A percentile compares a stretch with the other conserved stretches of the same genome.
Conservation (phyloP, 2,113 vertebrate species). For the Dipodomys stephensi region DNA sequence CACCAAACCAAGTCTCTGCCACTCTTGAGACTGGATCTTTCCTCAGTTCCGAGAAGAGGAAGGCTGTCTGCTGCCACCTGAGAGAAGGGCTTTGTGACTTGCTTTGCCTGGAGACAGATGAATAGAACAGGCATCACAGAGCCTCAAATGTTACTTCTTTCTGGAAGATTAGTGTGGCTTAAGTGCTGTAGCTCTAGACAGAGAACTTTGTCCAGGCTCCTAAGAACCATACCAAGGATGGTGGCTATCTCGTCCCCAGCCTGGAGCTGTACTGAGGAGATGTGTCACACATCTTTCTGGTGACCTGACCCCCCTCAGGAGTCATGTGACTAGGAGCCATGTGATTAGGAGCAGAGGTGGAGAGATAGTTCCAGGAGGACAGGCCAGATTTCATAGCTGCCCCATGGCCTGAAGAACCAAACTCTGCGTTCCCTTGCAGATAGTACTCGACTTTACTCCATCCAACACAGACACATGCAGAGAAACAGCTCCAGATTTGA, state of each 20-base stretch:
- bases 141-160: background rate
- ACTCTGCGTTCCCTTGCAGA: rapidly evolving
- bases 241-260: background rate
- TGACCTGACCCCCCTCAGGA: background rate
- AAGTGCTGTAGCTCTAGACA: background rate
- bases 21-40: too few species aligned
- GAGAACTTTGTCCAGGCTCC: background rate
- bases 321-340: background rate
- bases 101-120: background rate
- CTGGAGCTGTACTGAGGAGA: rapidly evolving
- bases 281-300: background rate
- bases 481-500: background rate
- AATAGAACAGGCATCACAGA: background rate
- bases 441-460: rapidly evolving
- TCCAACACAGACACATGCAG: background rate
- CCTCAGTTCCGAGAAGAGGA: background rate
- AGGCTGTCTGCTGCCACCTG: rapidly evolving
- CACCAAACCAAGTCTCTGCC: background rate
- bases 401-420: background rate
- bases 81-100: background rate
- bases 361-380: too few species aligned
- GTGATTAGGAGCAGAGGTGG: background rate
- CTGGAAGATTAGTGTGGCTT: background rate
- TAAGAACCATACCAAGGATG: background rate
- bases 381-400: background rate